Conservation (phyloP, 2,113 vertebrate genomes). For the Dicaeum eximium region DNA sequence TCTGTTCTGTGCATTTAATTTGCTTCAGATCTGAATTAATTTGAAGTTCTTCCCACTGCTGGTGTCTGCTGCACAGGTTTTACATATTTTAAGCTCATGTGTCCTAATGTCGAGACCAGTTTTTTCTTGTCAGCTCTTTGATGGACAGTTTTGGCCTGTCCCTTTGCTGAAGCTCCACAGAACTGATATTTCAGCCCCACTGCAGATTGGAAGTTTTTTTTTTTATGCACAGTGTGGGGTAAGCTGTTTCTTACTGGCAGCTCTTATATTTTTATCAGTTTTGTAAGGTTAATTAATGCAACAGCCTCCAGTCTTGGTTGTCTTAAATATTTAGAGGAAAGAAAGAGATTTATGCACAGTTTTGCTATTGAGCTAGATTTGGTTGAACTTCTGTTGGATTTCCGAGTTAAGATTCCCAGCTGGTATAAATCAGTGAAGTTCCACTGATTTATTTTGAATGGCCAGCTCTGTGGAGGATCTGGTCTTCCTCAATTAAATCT, state of each 20-base stretch:
- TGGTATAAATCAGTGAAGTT: background rate
- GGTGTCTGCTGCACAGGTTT: background rate
- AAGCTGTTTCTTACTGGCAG: background rate
- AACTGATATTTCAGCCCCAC: background rate
- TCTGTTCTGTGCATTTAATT: background rate
- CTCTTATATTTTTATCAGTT: background rate
- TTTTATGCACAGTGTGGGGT: background rate
- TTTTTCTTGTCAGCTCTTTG: background rate
- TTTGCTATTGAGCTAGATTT: background rate
- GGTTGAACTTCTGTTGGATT: background rate
- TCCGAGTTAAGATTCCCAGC: background rate
- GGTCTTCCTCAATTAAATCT: background rate
- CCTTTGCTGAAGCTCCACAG: background rate
- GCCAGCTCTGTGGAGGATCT: background rate
- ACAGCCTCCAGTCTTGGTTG: background rate
- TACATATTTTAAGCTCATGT: background rate
- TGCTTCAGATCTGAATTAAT: background rate
- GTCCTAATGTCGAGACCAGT: background rate
- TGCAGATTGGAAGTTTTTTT: background rate
- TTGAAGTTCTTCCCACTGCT: background rate
- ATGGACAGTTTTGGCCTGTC: background rate
- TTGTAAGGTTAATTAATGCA: conserved; percentile 21
- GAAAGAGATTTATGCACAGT: background rate
- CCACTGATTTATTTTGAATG: background rate
- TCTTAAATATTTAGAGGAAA: conserved; percentile 24